Conservation (phyloP, 2,888 invertebrate genomes). For the Dinocampus coccinellae region DNA sequence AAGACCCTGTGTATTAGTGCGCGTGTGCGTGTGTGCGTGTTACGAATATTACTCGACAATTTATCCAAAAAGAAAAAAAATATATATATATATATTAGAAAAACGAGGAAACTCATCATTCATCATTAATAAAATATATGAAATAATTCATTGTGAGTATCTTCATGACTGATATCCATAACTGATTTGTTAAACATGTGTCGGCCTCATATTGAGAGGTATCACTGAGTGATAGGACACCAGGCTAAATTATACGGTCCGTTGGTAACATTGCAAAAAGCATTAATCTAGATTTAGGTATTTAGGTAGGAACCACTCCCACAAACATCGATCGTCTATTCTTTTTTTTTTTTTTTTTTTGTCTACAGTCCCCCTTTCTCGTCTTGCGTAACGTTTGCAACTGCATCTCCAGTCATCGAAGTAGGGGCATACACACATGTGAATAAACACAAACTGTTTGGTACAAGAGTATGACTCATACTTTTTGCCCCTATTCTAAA, state of each 20-base stretch:
- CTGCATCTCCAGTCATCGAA: slow-evolving; percentile 40
- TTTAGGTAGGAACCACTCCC: slow-evolving; percentile 27
- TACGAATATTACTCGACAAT: not conserved
- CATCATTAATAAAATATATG: not conserved
- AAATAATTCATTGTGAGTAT: not conserved
- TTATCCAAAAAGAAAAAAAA: not conserved
- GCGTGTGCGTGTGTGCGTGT: too few species aligned
- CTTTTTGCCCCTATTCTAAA: slow-evolving; percentile 2
- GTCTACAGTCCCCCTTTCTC: slow-evolving; percentile 35
- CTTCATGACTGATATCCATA: not conserved
- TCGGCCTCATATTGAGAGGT: slow-evolving; percentile 18
- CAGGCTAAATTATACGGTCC: slow-evolving; percentile 52
- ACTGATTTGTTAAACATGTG: slow-evolving; percentile 15
- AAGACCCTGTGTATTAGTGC: not conserved
- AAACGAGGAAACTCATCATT: not conserved
- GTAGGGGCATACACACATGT: not conserved
- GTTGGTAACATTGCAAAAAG: slow-evolving; percentile 47
- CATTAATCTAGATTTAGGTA: slow-evolving; percentile 61
- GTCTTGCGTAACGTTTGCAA: slow-evolving; percentile 44
- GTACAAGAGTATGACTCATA: slow-evolving; percentile 50
- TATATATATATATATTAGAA: too few species aligned
- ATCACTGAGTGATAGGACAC: not conserved
- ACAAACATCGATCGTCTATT: slow-evolving; percentile 31
- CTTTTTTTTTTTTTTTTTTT: slow-evolving; percentile 41
- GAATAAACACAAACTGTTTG: not conserved